A percentile compares a stretch with the other conserved stretches of the same genome.
phyloP scores from a whole-genome alignment of 2,113 vertebrate genomes.

The Saccopteryx leptura region DNA sequence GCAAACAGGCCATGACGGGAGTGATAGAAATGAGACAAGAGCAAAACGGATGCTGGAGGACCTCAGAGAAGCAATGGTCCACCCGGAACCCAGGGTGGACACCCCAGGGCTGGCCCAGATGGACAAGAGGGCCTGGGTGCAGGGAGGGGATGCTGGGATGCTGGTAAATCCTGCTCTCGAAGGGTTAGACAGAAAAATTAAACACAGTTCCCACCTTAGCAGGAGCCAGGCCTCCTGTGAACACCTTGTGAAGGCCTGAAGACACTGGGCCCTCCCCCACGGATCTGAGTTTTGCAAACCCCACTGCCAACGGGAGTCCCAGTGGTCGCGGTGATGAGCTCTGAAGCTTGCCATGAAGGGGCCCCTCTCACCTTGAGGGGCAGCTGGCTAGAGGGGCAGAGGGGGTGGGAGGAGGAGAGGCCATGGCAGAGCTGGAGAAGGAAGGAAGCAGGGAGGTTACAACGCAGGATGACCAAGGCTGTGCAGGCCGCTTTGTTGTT shows the following conservation, averaged over 20 bases:
- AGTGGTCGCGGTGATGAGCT: rapidly evolving
- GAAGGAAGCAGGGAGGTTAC: no score
- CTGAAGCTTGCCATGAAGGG: neutral
- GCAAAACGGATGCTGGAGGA: no score
- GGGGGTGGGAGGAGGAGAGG: rapidly evolving
- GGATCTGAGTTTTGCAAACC: rapidly evolving
- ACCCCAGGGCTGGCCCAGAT: neutral
- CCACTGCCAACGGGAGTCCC: neutral
- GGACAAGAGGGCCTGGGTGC: rapidly evolving
- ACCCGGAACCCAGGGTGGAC: no score
- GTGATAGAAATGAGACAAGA: neutral
- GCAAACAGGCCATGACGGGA: neutral
- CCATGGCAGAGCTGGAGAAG: rapidly evolving
- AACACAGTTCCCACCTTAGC: neutral
- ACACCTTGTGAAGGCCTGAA: neutral
- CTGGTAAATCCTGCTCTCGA: neutral
- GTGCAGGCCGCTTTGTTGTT: no score
- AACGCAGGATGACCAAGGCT: rapidly evolving
- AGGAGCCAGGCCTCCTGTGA: neutral
- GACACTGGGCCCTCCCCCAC: neutral
- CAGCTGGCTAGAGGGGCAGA: neutral
- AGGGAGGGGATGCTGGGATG: neutral
- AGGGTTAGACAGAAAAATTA: neutral
- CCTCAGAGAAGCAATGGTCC: rapidly evolving
- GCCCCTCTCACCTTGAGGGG: neutral